Evolutionary conservation across 1,140 invertebrate species (phyloP), one percentile per base, ranked within the genome.

Genomic region (Hycleus cichorii): DNA sequence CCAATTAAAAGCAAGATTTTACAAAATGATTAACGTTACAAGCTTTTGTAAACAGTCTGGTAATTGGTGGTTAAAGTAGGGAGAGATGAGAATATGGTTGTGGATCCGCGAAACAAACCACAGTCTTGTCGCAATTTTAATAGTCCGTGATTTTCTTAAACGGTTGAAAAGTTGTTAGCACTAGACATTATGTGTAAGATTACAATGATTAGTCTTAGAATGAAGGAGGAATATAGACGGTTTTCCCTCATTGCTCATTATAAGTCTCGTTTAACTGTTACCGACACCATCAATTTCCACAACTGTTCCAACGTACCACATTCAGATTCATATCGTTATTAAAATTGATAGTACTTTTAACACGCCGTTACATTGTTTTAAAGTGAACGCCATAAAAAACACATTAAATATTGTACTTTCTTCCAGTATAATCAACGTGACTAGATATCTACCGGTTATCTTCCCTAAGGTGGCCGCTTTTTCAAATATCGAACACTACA

Each of bases 151-250:
- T 73, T 71, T 72, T 72, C 69, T 69, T 73, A 72, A 73, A 72
- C 69, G 70, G 68, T 69, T 67, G 66, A 72, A 72, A 71, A 72
- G 70, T 73, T 72, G 69, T 73, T 71, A 72, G 70, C 65, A 68
- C 62, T 66, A 68, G 63, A 69, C 69, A 73, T 73, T 72, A 73
- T 65, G 64, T 58, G 62, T 65, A 66, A 66, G 69, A 71, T 71
- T 70, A 65, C 59, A 59, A 64, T 68, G 67, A 71, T 71, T 71
- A 71, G 69, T 71, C 69, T 71, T 67, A 66, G 32, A 32, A 18
- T 18, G 18, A 2, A 18, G 18, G 18, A 18, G 18, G 18, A 18
- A 18, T 18, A 18, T 18, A 32, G 32, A 64, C 67, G 65, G 67
- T 69, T 70, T 71, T 69, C 68, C 67, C 65, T 65, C 61, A 68